These are phyloP conservation scores for Acanthurus tractus DNA, from an alignment of 2,797 vertebrate genomes.

Conservation along the genomic window DNA sequence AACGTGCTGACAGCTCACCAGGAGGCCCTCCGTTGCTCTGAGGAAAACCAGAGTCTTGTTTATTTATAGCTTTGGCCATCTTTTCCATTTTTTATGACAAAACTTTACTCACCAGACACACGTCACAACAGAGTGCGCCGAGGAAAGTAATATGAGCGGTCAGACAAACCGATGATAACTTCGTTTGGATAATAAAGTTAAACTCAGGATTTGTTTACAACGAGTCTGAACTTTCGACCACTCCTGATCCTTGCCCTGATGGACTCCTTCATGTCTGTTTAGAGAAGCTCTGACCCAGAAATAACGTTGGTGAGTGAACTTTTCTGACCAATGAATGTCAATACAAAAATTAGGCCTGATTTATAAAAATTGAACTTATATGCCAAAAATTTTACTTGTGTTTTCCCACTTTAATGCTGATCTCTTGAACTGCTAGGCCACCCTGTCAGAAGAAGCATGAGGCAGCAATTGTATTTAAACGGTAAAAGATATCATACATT, in stretches of 20 bases:
- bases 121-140: slow-evolving; percentile 21
- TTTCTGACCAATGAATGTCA: not conserved
- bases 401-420: not conserved
- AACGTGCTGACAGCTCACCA: slow-evolving; percentile 39
- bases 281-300: not conserved
- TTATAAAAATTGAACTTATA: slow-evolving; percentile 1
- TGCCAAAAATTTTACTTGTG: not conserved
- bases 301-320: not conserved
- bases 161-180: slow-evolving; percentile 33
- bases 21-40: slow-evolving; percentile 29
- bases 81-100: slow-evolving; percentile 31
- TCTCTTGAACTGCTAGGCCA: slow-evolving; percentile 34
- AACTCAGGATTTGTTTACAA: slow-evolving; percentile 40
- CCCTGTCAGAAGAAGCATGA: slow-evolving; percentile 28
- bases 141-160: slow-evolving; percentile 3
- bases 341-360: not conserved
- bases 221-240: slow-evolving; percentile 18
- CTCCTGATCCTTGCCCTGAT: not conserved
- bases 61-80: slow-evolving; percentile 12
- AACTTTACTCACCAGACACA: slow-evolving; percentile 28
- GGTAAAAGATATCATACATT: slow-evolving; percentile 27
- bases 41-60: slow-evolving; percentile 42
- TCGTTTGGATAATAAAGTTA: slow-evolving; percentile 30
- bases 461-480: slow-evolving; percentile 20
- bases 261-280: slow-evolving; percentile 19